Percentiles rank a stretch among this genome's conserved stretches.
Conservation (phyloP, 2,888 invertebrate species). For the Melikaiella ostensackeni region DNA sequence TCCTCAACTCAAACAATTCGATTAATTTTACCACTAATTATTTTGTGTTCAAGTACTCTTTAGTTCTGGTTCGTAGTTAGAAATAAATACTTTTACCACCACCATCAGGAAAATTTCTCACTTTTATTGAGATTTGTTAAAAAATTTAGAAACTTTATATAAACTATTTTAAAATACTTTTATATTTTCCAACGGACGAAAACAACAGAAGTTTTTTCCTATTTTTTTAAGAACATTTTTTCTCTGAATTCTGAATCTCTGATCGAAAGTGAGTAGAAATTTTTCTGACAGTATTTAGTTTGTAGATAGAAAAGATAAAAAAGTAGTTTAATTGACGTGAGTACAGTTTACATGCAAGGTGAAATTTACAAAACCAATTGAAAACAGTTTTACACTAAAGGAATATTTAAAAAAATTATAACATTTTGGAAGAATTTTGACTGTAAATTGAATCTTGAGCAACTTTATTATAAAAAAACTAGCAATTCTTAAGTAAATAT, state of each 20-base stretch:
- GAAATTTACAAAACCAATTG: conserved; percentile 9
- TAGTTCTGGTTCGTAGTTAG: conserved; percentile 29
- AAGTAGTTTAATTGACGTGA: conserved; percentile 24
- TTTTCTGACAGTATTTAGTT: conserved; percentile 12
- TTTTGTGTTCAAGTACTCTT: neutral
- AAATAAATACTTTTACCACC: conserved; percentile 16
- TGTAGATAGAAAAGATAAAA: conserved; percentile 28
- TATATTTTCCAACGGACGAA: neutral
- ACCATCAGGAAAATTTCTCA: neutral
- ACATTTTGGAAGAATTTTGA: too few species aligned
- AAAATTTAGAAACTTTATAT: neutral
- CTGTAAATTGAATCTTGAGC: neutral
- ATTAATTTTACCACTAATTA: neutral
- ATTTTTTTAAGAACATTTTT: too few species aligned
- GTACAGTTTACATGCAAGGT: conserved; percentile 11
- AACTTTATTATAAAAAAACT: neutral
- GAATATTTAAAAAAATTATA: neutral
- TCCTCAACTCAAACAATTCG: too few species aligned
- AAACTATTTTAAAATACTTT: neutral
- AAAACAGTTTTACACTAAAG: neutral
- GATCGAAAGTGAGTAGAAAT: neutral
- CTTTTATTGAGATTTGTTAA: neutral
- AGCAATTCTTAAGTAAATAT: neutral
- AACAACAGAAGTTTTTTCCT: neutral
- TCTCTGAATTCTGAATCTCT: neutral